Evolutionary conservation across 1,140 invertebrate species (phyloP).

Genomic region (Hyles vespertilio): DNA sequence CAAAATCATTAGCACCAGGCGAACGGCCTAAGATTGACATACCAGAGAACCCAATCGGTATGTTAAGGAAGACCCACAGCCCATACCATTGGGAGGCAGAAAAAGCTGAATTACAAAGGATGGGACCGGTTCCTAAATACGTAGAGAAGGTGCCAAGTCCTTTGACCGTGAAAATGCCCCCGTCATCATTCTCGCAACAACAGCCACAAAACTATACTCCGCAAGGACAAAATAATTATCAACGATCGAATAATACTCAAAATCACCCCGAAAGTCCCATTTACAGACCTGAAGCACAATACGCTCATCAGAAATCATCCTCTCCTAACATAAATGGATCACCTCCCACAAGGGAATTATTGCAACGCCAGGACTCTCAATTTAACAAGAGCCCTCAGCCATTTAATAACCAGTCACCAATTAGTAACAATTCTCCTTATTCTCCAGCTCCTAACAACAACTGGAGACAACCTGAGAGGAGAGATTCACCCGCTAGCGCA

Average conservation of each 20-base stretch:
- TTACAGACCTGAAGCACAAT: slow-evolving; percentile 68
- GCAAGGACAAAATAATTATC: slow-evolving; percentile 44
- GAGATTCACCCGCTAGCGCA: slow-evolving; percentile 49
- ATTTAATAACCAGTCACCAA: slow-evolving; percentile 49
- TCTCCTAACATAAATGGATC: slow-evolving; percentile 47
- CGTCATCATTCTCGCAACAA: slow-evolving; percentile 50
- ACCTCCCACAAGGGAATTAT: slow-evolving; percentile 60
- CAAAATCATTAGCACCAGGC: slow-evolving; percentile 63
- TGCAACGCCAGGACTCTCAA: slow-evolving; percentile 71
- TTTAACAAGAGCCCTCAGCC: slow-evolving; percentile 73
- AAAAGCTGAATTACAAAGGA: slow-evolving; percentile 52
- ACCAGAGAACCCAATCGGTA: slow-evolving; percentile 80
- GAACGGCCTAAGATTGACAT: slow-evolving; percentile 82
- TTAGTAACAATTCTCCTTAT: slow-evolving; percentile 45
- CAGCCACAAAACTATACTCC: slow-evolving; percentile 55
- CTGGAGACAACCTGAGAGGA: slow-evolving; percentile 64
- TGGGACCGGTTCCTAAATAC: slow-evolving; percentile 66
- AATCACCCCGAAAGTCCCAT: slow-evolving; percentile 65
- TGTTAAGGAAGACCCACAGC: slow-evolving; percentile 73
- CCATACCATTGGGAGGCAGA: slow-evolving; percentile 74
- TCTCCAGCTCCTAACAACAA: slow-evolving; percentile 60
- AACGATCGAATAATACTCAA: slow-evolving; percentile 47
- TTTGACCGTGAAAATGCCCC: slow-evolving; percentile 65
- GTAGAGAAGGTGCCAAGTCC: slow-evolving; percentile 66
- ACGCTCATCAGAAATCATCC: slow-evolving; percentile 50